Evolutionary conservation across 2,797 vertebrate genomes (phyloP), one percentile per base, ranked within the genome.

Genomic region (Cynodonichthys magdalenae): DNA sequence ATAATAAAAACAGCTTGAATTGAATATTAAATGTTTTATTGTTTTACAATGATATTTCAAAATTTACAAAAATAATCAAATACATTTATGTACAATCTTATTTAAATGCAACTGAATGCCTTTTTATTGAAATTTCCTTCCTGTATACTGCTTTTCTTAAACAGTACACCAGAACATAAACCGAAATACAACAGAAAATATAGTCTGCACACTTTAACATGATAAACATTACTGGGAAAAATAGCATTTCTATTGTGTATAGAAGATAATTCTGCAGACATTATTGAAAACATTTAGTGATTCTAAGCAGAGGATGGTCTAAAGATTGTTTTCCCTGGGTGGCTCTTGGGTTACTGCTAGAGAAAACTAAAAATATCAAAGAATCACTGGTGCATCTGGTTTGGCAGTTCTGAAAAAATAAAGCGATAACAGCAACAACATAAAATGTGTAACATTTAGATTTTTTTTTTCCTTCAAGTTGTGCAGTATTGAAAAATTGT

Each of bases 31-130:
- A 85, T 69, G 60, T 81, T 89, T 80, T 87, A 72, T 55, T 76
- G 57, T 79, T 63, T 79, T 64, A 84, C 71, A 81, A 83, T 77
- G 68, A 66, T 81, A 74, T 74, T 73, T 76, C 12, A 64, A 77
- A 65, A 72, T 80, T 83, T 83, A 86, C 77, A 89, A 90, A 89
- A 88, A 88, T 86, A 88, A 82, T 85, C 66, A 78, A 80, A 66
- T 48, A 82, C 69, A 86, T 71, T 54, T 73, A 74, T 83, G 59
- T 84, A 85, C 75, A 86, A 83, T 84, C 76, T 80, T 76, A 74
- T 86, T 85, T 80, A 18, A 53, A 84, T 80, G 81, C 61, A 84
- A 75, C 75, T 54, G 57, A 77, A 80, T 70, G 50, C 42, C 80
- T 83, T 66, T 46, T 74, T 57, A 70, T 12, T 68, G 68, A 77